Evolutionary conservation across 1,140 invertebrate species (phyloP).

Genomic region (Sarcophaga peregrina): DNA sequence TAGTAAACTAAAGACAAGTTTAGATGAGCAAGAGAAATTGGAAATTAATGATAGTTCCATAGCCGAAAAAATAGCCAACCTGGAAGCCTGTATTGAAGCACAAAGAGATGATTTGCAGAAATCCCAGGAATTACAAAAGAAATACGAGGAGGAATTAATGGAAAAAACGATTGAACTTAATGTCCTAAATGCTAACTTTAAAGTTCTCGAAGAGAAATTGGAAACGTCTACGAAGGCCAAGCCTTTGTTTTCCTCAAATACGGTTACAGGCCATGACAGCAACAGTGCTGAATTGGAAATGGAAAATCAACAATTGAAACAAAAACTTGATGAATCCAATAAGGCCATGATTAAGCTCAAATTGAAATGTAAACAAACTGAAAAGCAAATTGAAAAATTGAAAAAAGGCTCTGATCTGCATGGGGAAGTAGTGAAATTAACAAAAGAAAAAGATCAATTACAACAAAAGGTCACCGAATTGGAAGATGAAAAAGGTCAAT

Average conservation of each 20-base stretch:
- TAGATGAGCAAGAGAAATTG: slow-evolving; percentile 48
- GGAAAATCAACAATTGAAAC: slow-evolving; percentile 72
- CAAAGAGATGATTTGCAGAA: slow-evolving; percentile 68
- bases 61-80: slow-evolving; percentile 67
- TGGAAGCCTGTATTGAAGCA: slow-evolving; percentile 68
- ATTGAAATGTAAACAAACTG: slow-evolving; percentile 83
- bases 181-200: slow-evolving; percentile 64
- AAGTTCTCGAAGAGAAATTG: slow-evolving; percentile 70
- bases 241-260: slow-evolving; percentile 60
- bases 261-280: slow-evolving; percentile 71
- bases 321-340: slow-evolving; percentile 79
- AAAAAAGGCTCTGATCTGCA: slow-evolving; percentile 78
- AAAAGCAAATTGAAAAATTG: slow-evolving; percentile 82
- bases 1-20: slow-evolving; percentile 42
- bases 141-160: slow-evolving; percentile 69
- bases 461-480: slow-evolving; percentile 83
- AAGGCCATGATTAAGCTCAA: slow-evolving; percentile 88
- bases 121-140: slow-evolving; percentile 55
- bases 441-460: slow-evolving; percentile 72
- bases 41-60: slow-evolving; percentile 53
- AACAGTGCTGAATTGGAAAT: slow-evolving; percentile 82
- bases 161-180: slow-evolving; percentile 69
- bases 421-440: slow-evolving; percentile 74
- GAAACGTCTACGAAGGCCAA: slow-evolving; percentile 58
- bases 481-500: slow-evolving; percentile 91